phyloP scores from a whole-genome alignment of 2,113 vertebrate genomes.

The Mesitornis unicolor region DNA sequence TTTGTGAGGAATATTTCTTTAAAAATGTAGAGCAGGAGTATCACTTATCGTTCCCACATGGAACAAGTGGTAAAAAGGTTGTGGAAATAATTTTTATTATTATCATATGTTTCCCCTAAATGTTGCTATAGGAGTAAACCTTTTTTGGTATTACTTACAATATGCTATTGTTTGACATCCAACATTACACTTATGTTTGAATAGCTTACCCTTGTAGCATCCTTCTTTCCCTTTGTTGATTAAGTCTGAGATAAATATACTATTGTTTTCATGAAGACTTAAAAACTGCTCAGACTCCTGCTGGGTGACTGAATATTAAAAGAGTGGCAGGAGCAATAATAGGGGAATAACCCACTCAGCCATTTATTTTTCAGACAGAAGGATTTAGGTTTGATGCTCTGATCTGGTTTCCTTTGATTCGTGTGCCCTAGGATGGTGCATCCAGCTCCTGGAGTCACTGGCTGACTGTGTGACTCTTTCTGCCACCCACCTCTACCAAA shows the following conservation, averaged over 20 bases:
- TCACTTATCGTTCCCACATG: conserved; percentile 70
- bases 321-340: background rate
- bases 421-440: background rate
- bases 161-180: conserved; percentile 68
- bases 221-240: conserved; percentile 51
- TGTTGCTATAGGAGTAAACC: conserved; percentile 61
- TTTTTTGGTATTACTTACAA: conserved; percentile 65
- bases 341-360: background rate
- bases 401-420: background rate
- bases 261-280: conserved; percentile 44
- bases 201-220: conserved; percentile 56
- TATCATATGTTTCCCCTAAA: conserved; percentile 71
- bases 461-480: background rate
- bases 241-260: conserved; percentile 48
- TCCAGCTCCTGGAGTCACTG: background rate
- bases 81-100: conserved; percentile 75
- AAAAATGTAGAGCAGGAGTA: conserved; percentile 58
- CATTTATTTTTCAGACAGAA: background rate
- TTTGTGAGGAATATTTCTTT: conserved; percentile 69
- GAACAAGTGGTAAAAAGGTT: conserved; percentile 70
- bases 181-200: conserved; percentile 61
- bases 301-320: background rate
- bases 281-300: conserved; percentile 18
- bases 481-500: background rate
- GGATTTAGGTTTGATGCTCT: background rate